Conservation (phyloP, 2,888 invertebrate species). For the Schizaphis graminum region DNA sequence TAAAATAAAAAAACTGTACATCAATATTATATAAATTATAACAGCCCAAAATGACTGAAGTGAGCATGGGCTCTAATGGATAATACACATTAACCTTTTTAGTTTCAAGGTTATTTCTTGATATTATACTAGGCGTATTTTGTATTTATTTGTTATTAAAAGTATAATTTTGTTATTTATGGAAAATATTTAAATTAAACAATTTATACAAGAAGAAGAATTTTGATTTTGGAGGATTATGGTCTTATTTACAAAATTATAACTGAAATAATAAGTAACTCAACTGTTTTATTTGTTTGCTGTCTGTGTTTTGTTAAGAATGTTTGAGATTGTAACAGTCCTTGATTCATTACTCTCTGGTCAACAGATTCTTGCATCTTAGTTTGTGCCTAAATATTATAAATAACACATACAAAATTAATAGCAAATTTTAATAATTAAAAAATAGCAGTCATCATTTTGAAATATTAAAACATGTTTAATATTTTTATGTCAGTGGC, state of each 20-base stretch:
- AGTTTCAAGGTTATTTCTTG: background rate
- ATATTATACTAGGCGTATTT: background rate
- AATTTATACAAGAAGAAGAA: background rate
- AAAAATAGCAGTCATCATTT: background rate
- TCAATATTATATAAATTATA: background rate
- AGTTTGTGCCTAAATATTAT: conserved; percentile 44
- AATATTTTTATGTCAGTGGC: background rate
- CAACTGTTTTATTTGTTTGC: conserved; percentile 39
- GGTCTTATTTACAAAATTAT: background rate
- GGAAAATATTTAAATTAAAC: background rate
- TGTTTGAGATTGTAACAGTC: conserved; percentile 42
- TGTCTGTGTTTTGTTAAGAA: conserved; percentile 55
- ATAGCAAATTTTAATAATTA: background rate
- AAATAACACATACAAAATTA: background rate
- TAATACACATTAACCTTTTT: background rate
- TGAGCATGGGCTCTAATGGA: background rate
- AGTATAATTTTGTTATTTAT: background rate
- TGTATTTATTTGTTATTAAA: background rate
- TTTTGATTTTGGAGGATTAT: background rate
- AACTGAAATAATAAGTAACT: conserved; percentile 30
- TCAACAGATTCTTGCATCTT: conserved; percentile 63
- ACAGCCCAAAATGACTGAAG: background rate
- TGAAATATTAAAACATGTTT: background rate
- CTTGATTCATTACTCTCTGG: conserved; percentile 53
- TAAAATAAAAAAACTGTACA: too few species aligned